Evolutionary conservation across 2,797 vertebrate species (phyloP), one percentile per base, ranked within the genome.

Genomic region (Esox masquinongy): DNA sequence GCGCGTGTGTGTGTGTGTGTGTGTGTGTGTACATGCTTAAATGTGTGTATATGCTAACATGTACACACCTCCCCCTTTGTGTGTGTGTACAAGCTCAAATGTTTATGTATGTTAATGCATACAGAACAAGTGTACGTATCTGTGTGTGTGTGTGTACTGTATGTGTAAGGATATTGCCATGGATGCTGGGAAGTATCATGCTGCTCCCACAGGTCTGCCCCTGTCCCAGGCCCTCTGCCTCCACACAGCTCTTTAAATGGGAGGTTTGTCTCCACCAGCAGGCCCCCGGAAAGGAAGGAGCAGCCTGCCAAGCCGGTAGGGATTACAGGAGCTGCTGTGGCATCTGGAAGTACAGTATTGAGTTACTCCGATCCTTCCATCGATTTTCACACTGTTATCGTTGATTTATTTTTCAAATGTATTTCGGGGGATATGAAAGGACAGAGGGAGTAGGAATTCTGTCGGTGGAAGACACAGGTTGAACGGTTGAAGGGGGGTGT

Each of bases 1-100:
- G 73, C 68, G 24, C 68, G 43, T 67, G 39, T 50, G n/a, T 68
- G 73, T 74, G 24, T 74, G 73, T 74, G 73, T 74, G 24, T 74
- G n/a, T 68, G 73, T 74, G 24, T 74, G 43, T 67, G 39, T 50
- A 4, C 50, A 26, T 74, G 24, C 29, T 43, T 67, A 26, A 51
- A 47, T 51, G 63, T 68, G 74, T 36, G 31, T 68, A 34, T 67
- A 31, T 67, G 34, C 16, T 16, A 31, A 34, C 29, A 9, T 39
- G 36, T 39, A 39, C 36, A 39, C 36, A 39, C 36, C 36, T 39
- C 36, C 36, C 36, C 36, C 36, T 61, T 17, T 61, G 56, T 36
- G 17, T 19, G 64, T 67, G 63, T 66, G 63, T 66, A 6, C 64
- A 19, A 31, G 29, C 29, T 11, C 15, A 15, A 29, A 29, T 67